Evolutionary conservation across 2,888 invertebrate species (phyloP).

Genomic region (Lapara coniferarum): DNA sequence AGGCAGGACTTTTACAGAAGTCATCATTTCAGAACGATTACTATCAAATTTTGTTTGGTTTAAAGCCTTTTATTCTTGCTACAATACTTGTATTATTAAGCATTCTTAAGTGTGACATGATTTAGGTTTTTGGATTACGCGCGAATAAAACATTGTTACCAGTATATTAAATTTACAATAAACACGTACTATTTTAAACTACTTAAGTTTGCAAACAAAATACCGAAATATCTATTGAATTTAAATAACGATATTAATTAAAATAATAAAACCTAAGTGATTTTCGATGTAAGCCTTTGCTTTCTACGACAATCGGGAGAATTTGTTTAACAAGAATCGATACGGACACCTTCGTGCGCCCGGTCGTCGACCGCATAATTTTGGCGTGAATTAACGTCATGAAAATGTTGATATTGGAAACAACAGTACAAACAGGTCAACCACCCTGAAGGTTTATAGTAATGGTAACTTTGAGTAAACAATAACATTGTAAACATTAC

Average conservation of each 20-base stretch:
- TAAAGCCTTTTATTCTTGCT: too few relatives aligned
- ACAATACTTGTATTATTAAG: too few relatives aligned
- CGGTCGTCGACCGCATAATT: constrained; percentile 63
- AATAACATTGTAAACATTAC: neutral
- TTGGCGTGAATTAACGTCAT: constrained; percentile 69
- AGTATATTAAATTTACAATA: neutral
- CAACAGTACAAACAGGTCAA: constrained; percentile 49
- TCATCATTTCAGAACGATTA: too few relatives aligned
- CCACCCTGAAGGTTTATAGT: constrained; percentile 39
- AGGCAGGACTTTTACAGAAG: too few relatives aligned
- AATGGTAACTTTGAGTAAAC: constrained; percentile 11
- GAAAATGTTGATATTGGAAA: constrained; percentile 62
- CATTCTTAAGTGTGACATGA: too few relatives aligned
- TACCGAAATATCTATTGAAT: neutral
- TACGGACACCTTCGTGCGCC: constrained; percentile 30
- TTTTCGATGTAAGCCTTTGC: constrained; percentile 11
- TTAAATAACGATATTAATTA: constrained; percentile 7
- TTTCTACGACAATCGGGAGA: constrained; percentile 14
- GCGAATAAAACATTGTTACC: too few relatives aligned
- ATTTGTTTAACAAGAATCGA: constrained; percentile 25
- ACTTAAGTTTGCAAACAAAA: neutral
- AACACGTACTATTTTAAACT: neutral
- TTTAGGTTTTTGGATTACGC: too few relatives aligned
- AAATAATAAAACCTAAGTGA: constrained; percentile 5
- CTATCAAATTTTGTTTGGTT: too few relatives aligned